These are phyloP conservation scores for Falco biarmicus DNA, from an alignment of 2,797 vertebrate species.

Conservation along the genomic window DNA sequence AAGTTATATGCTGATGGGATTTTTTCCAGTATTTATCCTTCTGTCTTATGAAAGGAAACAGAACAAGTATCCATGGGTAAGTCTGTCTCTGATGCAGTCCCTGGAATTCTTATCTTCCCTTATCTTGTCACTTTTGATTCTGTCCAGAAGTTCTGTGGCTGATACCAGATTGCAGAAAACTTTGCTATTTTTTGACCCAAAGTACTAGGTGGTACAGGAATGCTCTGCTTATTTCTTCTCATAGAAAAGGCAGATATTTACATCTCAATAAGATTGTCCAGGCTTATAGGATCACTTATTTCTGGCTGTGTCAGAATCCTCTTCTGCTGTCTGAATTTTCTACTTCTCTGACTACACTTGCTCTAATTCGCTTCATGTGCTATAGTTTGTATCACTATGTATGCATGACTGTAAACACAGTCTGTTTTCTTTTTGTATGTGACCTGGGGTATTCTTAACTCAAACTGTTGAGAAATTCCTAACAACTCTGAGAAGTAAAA, in stretches of 20 bases:
- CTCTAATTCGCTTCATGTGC: background rate
- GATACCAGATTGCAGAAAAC: background rate
- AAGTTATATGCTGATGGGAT: background rate
- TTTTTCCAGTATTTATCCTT: background rate
- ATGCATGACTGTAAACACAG: background rate
- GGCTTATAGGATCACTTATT: background rate
- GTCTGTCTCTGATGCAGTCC: background rate
- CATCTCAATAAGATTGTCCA: background rate
- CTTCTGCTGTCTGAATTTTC: background rate
- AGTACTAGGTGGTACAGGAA: background rate
- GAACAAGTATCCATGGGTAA: background rate
- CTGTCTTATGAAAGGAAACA: background rate
- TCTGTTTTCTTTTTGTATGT: background rate
- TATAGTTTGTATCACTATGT: background rate
- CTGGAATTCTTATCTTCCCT: background rate
- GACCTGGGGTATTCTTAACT: background rate
- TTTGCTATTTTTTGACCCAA: background rate
- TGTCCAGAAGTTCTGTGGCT: background rate
- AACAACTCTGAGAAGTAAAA: background rate
- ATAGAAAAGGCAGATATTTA: background rate
- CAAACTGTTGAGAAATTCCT: background rate
- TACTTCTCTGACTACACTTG: background rate
- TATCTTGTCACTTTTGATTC: slow-evolving; percentile 19
- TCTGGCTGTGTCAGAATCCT: background rate
- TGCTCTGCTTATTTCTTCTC: background rate